phyloP scores from a whole-genome alignment of 2,888 invertebrate species.

The Diarsia dahlii region DNA sequence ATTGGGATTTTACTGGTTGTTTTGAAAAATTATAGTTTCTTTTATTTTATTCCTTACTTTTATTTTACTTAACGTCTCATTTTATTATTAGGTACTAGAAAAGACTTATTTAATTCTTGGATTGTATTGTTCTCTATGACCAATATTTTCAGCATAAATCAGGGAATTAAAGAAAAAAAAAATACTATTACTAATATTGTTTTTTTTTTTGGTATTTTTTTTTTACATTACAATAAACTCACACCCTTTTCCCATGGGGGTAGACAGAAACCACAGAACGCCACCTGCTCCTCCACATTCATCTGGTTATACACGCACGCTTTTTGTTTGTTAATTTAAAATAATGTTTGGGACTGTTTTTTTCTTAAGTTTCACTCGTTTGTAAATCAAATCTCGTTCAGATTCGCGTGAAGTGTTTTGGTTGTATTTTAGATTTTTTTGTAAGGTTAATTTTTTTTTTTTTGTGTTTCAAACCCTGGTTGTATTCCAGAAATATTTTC shows the following conservation, averaged over 20 bases:
- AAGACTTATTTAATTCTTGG: not conserved
- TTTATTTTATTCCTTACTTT: not conserved
- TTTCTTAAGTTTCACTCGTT: not conserved
- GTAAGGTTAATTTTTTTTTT: not conserved
- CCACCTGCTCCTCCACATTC: too few species aligned
- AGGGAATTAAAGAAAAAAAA: too few species aligned
- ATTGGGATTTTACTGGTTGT: not conserved
- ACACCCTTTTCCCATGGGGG: too few species aligned
- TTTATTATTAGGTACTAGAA: not conserved
- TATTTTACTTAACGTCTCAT: not conserved
- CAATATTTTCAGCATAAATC: conserved; percentile 1
- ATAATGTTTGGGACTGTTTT: not conserved
- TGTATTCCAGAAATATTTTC: not conserved
- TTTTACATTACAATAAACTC: too few species aligned
- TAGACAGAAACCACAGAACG: too few species aligned
- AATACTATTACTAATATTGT: too few species aligned
- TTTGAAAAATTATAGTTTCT: not conserved
- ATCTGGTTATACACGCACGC: too few species aligned
- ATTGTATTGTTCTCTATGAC: not conserved
- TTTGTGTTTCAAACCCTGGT: not conserved
- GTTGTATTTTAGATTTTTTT: not conserved
- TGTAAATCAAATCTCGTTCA: not conserved
- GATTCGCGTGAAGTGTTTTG: not conserved
- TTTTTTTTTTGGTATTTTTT: too few species aligned
- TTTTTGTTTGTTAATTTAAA: not conserved